Percentiles rank a stretch among this genome's conserved stretches.
These are phyloP conservation scores for Drosophila pseudotalamancana DNA, from an alignment of 2,888 invertebrate genomes.

Conservation along the genomic window DNA sequence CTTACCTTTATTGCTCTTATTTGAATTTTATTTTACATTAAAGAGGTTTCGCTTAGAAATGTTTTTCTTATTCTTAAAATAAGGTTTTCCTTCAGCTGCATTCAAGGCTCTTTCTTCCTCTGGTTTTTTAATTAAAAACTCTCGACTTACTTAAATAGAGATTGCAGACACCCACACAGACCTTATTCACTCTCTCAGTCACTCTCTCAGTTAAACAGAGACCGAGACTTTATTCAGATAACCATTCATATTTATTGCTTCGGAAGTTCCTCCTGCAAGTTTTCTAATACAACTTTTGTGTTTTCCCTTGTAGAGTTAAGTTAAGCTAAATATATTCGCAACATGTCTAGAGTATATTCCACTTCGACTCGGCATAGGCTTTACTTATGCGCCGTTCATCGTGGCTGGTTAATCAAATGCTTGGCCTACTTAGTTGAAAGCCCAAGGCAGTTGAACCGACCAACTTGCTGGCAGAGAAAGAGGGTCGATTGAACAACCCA, in stretches of 20 bases:
- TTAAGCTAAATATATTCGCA: neutral
- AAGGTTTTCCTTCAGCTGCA: too few species aligned
- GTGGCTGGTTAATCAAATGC: constrained; percentile 49
- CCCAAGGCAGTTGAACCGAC: constrained; percentile 37
- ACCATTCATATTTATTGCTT: neutral
- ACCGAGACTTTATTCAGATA: neutral
- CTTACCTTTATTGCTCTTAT: too few species aligned
- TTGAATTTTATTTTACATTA: too few species aligned
- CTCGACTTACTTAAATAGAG: too few species aligned
- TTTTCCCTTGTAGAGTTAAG: too few species aligned
- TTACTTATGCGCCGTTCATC: neutral
- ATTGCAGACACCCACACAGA: too few species aligned
- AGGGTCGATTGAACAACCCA: constrained; percentile 20
- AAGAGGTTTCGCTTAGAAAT: too few species aligned
- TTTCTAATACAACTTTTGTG: neutral
- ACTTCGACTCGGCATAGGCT: neutral
- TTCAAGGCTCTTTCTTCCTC: too few species aligned
- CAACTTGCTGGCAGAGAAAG: constrained; percentile 27
- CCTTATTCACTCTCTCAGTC: too few species aligned
- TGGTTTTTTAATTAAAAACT: too few species aligned
- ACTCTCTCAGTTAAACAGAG: too few species aligned
- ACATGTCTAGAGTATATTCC: neutral
- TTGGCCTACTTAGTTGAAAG: constrained; percentile 52
- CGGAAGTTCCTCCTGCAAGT: neutral
- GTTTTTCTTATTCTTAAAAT: too few species aligned